Conservation (phyloP, 2,113 vertebrate species). For the Proteles cristata region DNA sequence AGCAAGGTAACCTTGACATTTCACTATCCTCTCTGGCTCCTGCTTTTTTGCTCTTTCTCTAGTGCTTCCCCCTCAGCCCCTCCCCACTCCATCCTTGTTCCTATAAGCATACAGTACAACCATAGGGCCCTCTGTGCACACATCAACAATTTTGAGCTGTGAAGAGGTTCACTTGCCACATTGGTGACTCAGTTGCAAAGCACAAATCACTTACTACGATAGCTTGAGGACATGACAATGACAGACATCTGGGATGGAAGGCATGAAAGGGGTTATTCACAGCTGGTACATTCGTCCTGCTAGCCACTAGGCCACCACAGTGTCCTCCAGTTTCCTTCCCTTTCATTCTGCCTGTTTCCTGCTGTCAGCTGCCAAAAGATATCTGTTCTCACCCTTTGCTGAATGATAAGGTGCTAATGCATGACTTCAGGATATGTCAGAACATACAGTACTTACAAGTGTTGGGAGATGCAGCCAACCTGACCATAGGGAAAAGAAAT, state of each 20-base stretch:
- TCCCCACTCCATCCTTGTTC: background rate
- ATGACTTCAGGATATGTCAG: constrained; percentile 95
- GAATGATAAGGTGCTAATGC: constrained; percentile 95
- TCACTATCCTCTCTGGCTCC: constrained; percentile 50
- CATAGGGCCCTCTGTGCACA: constrained; percentile 80
- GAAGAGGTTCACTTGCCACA: constrained; percentile 89
- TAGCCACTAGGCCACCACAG: constrained; percentile 87
- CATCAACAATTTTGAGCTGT: constrained; percentile 89
- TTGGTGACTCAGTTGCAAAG: constrained; percentile 87
- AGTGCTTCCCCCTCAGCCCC: constrained; percentile 42
- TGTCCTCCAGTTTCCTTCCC: constrained; percentile 85
- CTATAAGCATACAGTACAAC: constrained; percentile 14
- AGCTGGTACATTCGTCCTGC: constrained; percentile 88
- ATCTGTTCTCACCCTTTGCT: constrained; percentile 95
- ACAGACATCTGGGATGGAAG: constrained; percentile 88
- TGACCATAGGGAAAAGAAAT: constrained; percentile 87
- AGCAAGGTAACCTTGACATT: constrained; percentile 86
- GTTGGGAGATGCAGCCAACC: constrained; percentile 88
- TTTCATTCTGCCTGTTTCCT: constrained; percentile 85
- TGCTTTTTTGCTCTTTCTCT: constrained; percentile 45
- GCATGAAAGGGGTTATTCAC: constrained; percentile 81
- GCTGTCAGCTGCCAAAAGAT: constrained; percentile 92
- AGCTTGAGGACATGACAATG: constrained; percentile 89
- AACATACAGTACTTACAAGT: constrained; percentile 92
- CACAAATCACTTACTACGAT: constrained; percentile 87